A percentile compares a stretch with the other conserved stretches of the same genome.
Conservation (phyloP, 2,888 invertebrate species). For the Gortyna flavago region DNA sequence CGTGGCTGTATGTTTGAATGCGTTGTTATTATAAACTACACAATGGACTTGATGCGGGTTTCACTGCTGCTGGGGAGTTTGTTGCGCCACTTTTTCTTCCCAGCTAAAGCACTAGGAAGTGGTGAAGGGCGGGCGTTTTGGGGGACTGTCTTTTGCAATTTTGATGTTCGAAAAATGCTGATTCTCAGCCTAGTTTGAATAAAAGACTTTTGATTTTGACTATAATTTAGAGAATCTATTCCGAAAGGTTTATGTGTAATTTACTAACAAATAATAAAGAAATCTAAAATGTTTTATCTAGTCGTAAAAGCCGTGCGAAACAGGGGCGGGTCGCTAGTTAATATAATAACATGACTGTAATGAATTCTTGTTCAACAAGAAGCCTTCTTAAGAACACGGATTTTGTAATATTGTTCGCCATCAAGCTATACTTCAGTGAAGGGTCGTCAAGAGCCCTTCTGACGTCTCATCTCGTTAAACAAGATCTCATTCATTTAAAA, state of each 20-base stretch:
- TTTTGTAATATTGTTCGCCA: conserved; percentile 42
- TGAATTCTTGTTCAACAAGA: conserved; percentile 20
- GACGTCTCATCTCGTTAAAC: conserved; percentile 14
- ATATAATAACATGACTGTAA: conserved; percentile 12
- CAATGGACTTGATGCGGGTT: not conserved
- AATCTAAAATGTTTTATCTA: not conserved
- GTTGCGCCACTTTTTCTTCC: not conserved
- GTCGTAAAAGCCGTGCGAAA: not conserved
- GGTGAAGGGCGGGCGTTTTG: not conserved
- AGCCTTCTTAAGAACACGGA: conserved; percentile 4
- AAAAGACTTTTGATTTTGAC: not conserved
- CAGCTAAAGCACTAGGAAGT: not conserved
- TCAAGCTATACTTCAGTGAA: conserved; percentile 23
- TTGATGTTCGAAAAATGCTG: not conserved
- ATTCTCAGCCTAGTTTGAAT: not conserved
- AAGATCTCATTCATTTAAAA: conserved; percentile 23
- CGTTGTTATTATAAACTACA: not conserved
- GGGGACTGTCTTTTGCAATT: not conserved
- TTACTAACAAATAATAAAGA: not conserved
- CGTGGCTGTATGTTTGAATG: no score
- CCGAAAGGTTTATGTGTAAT: not conserved
- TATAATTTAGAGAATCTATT: not conserved
- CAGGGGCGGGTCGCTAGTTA: not conserved
- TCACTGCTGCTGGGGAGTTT: not conserved
- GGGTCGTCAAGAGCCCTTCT: conserved; percentile 17